These are phyloP conservation scores for Perodicticus potto DNA, from an alignment of 2,797 vertebrate genomes.

Conservation along the genomic window DNA sequence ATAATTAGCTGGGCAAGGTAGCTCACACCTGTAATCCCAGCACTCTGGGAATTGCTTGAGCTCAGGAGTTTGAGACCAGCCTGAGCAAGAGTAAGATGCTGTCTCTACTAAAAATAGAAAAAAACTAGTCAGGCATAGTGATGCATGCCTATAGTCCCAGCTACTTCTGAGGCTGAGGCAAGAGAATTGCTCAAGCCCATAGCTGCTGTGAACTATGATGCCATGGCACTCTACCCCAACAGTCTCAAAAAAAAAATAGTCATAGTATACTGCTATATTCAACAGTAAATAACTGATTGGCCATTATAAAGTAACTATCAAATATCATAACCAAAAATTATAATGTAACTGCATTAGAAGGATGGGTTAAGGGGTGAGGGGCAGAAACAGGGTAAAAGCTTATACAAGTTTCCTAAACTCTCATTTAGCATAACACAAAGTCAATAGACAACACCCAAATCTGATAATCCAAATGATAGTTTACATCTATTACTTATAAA, in stretches of 20 bases:
- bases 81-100: too few species aligned
- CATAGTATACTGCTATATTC: neutral
- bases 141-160: too few species aligned
- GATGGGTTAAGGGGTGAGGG: neutral
- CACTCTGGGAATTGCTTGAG: too few species aligned
- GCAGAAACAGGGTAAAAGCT: neutral
- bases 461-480: neutral
- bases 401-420: neutral
- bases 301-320: neutral
- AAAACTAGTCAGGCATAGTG: too few species aligned
- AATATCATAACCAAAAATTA: neutral
- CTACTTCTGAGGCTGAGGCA: too few species aligned
- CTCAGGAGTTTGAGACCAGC: too few species aligned
- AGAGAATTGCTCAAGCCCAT: too few species aligned
- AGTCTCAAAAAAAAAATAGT: slow-evolving; percentile 11
- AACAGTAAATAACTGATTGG: neutral
- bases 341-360: neutral
- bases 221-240: too few species aligned
- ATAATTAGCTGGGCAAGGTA: too few species aligned
- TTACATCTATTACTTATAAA: neutral
- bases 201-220: too few species aligned
- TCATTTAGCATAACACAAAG: neutral
- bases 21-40: too few species aligned
- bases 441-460: neutral
- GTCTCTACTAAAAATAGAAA: too few species aligned